Evolutionary conservation across 2,888 invertebrate species (phyloP).

Genomic region (Nipponacmea schrenckii): DNA sequence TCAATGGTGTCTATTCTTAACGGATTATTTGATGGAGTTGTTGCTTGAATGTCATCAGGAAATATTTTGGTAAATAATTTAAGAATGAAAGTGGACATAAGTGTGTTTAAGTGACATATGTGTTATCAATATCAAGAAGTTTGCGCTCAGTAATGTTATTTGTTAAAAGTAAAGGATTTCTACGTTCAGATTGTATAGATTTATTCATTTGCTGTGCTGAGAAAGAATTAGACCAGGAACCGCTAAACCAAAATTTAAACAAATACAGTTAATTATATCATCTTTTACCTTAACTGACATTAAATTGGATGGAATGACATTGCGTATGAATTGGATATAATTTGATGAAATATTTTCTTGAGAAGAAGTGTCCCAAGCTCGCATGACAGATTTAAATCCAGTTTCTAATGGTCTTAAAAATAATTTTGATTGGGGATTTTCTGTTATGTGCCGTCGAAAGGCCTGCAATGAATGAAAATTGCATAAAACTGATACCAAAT

Average conservation of each 20-base stretch:
- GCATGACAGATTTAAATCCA: slow-evolving; percentile 20
- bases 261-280: slow-evolving; percentile 5
- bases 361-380: slow-evolving; percentile 5
- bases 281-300: not conserved
- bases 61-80: slow-evolving; percentile 2
- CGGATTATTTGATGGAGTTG: too few species aligned
- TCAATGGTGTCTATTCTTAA: too few species aligned
- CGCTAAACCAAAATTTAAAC: slow-evolving; percentile 12
- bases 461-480: slow-evolving; percentile 20
- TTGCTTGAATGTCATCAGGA: too few species aligned
- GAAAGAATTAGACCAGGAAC: slow-evolving; percentile 12
- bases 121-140: slow-evolving; percentile 18
- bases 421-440: not conserved
- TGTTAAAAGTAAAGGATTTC: slow-evolving; percentile 20
- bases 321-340: slow-evolving; percentile 6
- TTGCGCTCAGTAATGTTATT: slow-evolving; percentile 21
- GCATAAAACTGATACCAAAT: slow-evolving; percentile 10
- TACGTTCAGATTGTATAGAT: not conserved
- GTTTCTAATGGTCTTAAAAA: slow-evolving; percentile 16
- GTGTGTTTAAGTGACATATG: slow-evolving; percentile 11
- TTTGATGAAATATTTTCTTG: not conserved
- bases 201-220: slow-evolving; percentile 11
- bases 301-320: slow-evolving; percentile 8
- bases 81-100: slow-evolving; percentile 1
- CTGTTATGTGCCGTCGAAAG: slow-evolving; percentile 9